Evolutionary conservation across 2,888 invertebrate genomes (phyloP), one percentile per base, ranked within the genome.

Genomic region (Drosophila mimetica): DNA sequence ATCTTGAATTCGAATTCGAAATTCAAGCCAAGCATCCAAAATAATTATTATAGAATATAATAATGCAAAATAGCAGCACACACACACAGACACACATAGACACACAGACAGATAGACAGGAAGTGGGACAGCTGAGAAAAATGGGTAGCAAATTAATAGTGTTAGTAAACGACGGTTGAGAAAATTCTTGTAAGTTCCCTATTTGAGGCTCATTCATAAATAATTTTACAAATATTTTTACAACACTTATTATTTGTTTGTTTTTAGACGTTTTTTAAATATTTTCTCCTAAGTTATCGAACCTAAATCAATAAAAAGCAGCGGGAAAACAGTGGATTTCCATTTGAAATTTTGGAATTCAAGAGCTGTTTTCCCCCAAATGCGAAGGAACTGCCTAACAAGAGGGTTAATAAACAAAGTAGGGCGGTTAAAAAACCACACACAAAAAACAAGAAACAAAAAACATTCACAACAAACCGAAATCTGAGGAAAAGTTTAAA

Each of bases 181-280:
- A 85, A 81, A 71, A 83, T 76, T 52, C 86, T 83, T 85, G 46
- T 89, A 90, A 88, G 90, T 91, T 91, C 91, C 91, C 91, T 91
- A 91, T 51, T 51, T 90, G 91, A 91, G 91, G 91, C 91, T 91
- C 90, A 89, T 90, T 86, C 79, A 80, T 61, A 75, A 66, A 79
- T 77, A 79, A 73, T 72, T 79, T 70, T 70, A 47, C 60, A 58
- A 61, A 39, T 66, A 70, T 52, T 52, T 67, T 61, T 57, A 50
- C 22, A 28, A 53, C 9, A 50, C 44, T 20, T 59, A 50, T 54
- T 57, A 28, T 44, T 50, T 50, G 55, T 54, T 67, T 70, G 64
- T 67, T 51, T 57, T 47, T 39, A 55, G 34, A 32, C 25, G 34
- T 52, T 67, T 67, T 39, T 67, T 8, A 39, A 39, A 42, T 66